Conservation (phyloP, 2,113 vertebrate species). For the Dunckerocampus dactyliophorus region DNA sequence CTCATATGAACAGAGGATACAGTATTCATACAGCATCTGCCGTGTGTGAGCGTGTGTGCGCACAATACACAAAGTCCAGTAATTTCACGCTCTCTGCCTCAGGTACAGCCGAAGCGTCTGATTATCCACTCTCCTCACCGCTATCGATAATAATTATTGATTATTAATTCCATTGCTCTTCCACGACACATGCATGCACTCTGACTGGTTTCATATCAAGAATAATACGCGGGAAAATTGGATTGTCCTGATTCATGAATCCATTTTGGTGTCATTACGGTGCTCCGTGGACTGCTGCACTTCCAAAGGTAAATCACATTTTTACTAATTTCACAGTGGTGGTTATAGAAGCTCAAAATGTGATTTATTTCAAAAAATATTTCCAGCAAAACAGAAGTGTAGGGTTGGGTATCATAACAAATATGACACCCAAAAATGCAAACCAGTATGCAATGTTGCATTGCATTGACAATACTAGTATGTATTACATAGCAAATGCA, state of each 20-base stretch:
- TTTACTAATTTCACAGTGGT: slow-evolving; percentile 5
- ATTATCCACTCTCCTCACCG: slow-evolving; percentile 27
- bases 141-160: slow-evolving; percentile 46
- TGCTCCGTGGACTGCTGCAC: slow-evolving; percentile 6
- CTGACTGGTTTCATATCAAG: slow-evolving; percentile 44
- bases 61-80: slow-evolving; percentile 28
- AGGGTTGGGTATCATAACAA: not conserved
- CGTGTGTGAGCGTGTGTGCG: slow-evolving; percentile 5
- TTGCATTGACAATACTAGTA: no score
- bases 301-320: slow-evolving; percentile 1
- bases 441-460: no score
- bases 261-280: slow-evolving; percentile 22
- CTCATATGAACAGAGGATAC: not conserved
- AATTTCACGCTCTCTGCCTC: slow-evolving; percentile 47
- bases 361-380: not conserved
- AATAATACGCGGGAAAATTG: slow-evolving; percentile 35
- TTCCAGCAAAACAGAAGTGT: not conserved
- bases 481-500: no score
- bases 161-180: slow-evolving; percentile 48
- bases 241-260: slow-evolving; percentile 33
- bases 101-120: slow-evolving; percentile 19
- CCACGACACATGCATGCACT: slow-evolving; percentile 24
- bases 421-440: no score
- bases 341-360: no score
- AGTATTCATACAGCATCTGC: not conserved